Base-by-base conservation (phyloP, 2,113 vertebrate species). In the Mesoclemmys tuberculata region DNA sequence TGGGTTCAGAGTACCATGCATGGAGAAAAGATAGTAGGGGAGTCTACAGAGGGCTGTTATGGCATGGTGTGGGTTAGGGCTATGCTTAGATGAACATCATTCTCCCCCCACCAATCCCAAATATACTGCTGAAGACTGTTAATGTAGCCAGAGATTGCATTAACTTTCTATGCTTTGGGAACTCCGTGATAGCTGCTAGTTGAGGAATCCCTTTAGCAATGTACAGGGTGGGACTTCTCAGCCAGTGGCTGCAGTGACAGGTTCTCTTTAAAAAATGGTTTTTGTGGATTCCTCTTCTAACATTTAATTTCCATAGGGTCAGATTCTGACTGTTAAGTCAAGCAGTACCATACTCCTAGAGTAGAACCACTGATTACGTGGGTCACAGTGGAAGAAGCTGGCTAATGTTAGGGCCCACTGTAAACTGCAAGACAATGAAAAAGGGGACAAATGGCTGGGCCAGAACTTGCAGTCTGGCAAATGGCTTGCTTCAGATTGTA, bases 11-110 rank as follows among this genome's bases (percentile, higher is more conserved):
- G 10, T 44, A 89, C 48, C 0, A 68, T 18, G 11, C 44, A 12
- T 16, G 0, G 0, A 0, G 0, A 10, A 35, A 35, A 3, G 7
- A 38, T 0, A 8, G 5, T 61, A 78, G 61, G 46, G 58, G 61
- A 68, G 10, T 11, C 52, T 18, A 1, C 0, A 0, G 10, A 46
- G 7, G 48, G 80, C 84, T 11, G 14, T 38, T n/a, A 46, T 74
- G 68, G 46, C 55, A 87, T 2, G 26, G 14, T 2, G 18, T 1
- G 64, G 80, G 41, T 75, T 81, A 81, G 0, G 0, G 27, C 8
- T 89, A 41, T 38, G 29, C 83, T 54, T 68, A 26, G 51, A 35
- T 38, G 87, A 85, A 52, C 51, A 52, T 52, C 51, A 52, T 14
- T 52, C 51, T 52, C 51, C 49, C 51, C 14, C 51, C 13, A 14